Evolutionary conservation across 2,113 vertebrate species (phyloP), one percentile per base, ranked within the genome.

Genomic region (Corvus cornix): DNA sequence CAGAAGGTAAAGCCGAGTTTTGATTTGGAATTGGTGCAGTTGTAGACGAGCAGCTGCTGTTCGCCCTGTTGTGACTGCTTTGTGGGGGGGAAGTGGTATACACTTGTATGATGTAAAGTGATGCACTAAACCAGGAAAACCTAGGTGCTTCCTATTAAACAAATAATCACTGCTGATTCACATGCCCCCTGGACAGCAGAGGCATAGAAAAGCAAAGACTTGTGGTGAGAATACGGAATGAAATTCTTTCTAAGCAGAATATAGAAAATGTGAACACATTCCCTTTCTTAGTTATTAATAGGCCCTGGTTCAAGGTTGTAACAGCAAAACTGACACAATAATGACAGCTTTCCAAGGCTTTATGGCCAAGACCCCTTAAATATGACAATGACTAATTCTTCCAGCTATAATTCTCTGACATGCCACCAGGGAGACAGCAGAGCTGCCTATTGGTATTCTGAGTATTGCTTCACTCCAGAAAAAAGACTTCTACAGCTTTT

Each of bases 41-140:
- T 37, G 48, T 7, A 74, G 59, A 41, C 13, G 6, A 56, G n/a
- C 7, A 73, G 18, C 21, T 0, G 0, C 8, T 7, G 23, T 44
- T 87, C 44, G 55, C 10, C 7, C 20, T 33, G 6, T 11, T 78
- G 48, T 43, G 28, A 16, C 30, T 51, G 16, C 30, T 64, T 13
- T 43, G 44, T 24, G 20, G 77, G 26, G 7, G 10, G 15, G 5
- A 75, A 75, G 55, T 13, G 11, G 7, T 28, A 13, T 51, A 27
- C 30, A 11, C 3, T 13, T 26, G 21, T 35, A 13, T 9, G 19
- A 20, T 14, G 22, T 16, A 22, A 87, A 62, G 5, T 27, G 21
- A 24, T 73, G 27, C 13, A 30, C 27, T 72, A 46, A 66, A 77
- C 11, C 2, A 3, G 35, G 31, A 90, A 85, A 85, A 63, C 3